Evolutionary conservation across 2,113 vertebrate species (phyloP), one percentile per base, ranked within the genome.

Genomic region (Triplophysa tibetana): DNA sequence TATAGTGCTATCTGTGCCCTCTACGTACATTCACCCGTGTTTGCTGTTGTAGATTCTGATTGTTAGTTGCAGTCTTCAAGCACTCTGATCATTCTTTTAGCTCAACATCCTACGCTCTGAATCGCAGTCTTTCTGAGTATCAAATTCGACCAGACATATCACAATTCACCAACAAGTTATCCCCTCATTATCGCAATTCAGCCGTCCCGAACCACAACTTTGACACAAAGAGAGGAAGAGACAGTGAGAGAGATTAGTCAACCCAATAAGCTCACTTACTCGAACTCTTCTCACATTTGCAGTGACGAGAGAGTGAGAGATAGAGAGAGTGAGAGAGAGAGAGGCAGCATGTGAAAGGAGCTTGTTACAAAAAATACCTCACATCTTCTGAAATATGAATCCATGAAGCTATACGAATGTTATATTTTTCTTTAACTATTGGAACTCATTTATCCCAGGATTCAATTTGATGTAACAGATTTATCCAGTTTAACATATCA

Each of bases 141-240:
- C 60, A 48, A 29, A 63, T 50, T 70, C 50, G 48, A 61, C 67
- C 58, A 16, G 41, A 29, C 69, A 23, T 26, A 73, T 63, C n/a
- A 24, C 58, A n/a, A 72, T 50, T 50, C 24, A 70, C 29, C 16
- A 38, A 45, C 24, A 65, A 77, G 65, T 64, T 24, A 21, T 26
- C 26, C 69, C 19, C 50, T 73, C 60, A 80, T 80, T 73, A 80
- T 21, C 23, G 69, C 68, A 73, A 64, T 79, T 54, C 14, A 13
- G 69, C 26, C 48, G 45, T 64, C 26, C 50, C 24, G 29, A 52
- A 41, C 54, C 29, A 43, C 45, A 75, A 41, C 73, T 75, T 38
- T 62, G 77, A 62, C 58, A 72, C 50, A 58, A 72, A 70, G 26
- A 72, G 69, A 26, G 69, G 17, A 23, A 62, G 41, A 29, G 69